Evolutionary conservation across 2,797 vertebrate genomes (phyloP), one percentile per base, ranked within the genome.

Genomic region (Arctocebus calabarensis): DNA sequence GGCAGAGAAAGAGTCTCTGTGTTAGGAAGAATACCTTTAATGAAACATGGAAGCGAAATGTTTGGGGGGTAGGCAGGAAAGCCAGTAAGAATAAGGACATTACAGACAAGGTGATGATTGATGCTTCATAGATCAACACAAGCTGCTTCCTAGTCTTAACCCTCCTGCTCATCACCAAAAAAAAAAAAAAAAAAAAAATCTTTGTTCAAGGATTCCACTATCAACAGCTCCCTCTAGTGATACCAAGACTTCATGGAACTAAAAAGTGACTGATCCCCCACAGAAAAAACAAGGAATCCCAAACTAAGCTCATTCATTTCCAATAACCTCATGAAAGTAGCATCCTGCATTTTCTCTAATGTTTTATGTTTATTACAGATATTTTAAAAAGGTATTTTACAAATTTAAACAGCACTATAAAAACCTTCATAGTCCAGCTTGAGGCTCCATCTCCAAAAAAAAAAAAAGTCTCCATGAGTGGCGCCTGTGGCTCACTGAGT

Each of bases 151-250:
- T 14, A 40, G 61, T 27, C 13, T 11, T 32, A 71, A 34, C 52
- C 13, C 3, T 61, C 11, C 3, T 66, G 10, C 37, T 79, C 1
- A 10, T n/a, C 37, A 62, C 48, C 14, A 62, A 11, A 4, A n/a
- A n/a, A n/a, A n/a, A n/a, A n/a, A n/a, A n/a, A n/a, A n/a, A n/a
- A n/a, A n/a, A n/a, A n/a, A n/a, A n/a, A 4, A 5, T 34, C 14
- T 75, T 29, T 59, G 59, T 66, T 73, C 27, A 43, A 64, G 40
- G 89, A 79, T 32, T 73, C 88, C 13, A 19, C 57, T 71, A 27
- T 3, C 84, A 89, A 34, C 45, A 74, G 57, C 68, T 68, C 74
- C 87, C 73, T 88, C 91, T 96, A 37, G 68, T 81, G 85, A 52
- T 37, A 57, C 0, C 40, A 34, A 57, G 34, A 84, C 32, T 55